phyloP scores from a whole-genome alignment of 2,888 invertebrate genomes.

The Dynastes hyllus region DNA sequence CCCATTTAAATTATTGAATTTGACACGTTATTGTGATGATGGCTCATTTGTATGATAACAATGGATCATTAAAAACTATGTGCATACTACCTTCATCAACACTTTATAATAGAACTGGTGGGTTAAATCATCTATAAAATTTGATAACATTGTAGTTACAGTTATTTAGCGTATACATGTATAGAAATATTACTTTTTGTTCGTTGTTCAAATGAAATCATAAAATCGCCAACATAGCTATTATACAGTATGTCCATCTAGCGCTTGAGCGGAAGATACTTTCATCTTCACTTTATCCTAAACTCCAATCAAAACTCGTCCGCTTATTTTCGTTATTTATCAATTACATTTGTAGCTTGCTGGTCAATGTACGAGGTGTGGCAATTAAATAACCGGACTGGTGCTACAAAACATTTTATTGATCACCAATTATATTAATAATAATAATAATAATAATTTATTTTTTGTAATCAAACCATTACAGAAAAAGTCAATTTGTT shows the following conservation, averaged over 20 bases:
- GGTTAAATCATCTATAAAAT: constrained; percentile 51
- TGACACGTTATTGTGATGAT: constrained; percentile 47
- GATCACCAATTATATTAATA: too few relatives aligned
- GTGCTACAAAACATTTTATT: too few relatives aligned
- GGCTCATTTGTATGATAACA: constrained; percentile 44
- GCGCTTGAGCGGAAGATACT: too few relatives aligned
- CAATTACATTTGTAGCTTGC: too few relatives aligned
- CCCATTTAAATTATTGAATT: constrained; percentile 43
- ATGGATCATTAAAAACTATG: constrained; percentile 47
- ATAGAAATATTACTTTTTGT: constrained; percentile 41
- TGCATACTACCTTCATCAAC: constrained; percentile 26
- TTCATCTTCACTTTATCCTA: too few relatives aligned
- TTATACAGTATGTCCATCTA: neutral
- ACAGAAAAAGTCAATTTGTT: too few relatives aligned
- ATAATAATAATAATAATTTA: too few relatives aligned
- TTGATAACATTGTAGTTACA: constrained; percentile 52
- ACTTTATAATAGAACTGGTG: constrained; percentile 46
- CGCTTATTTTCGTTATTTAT: too few relatives aligned
- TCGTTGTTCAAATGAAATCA: constrained; percentile 31
- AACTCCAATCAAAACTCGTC: too few relatives aligned
- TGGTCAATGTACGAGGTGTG: too few relatives aligned
- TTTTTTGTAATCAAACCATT: too few relatives aligned
- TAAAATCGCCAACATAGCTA: constrained; percentile 46
- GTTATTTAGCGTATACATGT: neutral
- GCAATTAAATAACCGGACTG: too few relatives aligned